phyloP scores from a whole-genome alignment of 2,113 vertebrate genomes.

The Microcebus griseorufus region DNA sequence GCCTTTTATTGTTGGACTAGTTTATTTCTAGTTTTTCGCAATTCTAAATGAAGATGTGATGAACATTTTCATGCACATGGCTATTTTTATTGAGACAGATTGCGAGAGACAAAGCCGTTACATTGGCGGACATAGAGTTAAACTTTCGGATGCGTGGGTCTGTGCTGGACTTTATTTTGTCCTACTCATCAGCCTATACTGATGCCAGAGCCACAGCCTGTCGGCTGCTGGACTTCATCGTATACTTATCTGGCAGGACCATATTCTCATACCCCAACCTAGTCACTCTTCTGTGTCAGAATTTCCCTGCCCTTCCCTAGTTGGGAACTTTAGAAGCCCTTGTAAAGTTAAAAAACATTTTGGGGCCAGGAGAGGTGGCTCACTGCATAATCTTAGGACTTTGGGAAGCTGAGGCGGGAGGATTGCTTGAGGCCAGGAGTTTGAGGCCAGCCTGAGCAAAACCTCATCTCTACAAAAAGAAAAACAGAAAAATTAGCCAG shows the following conservation, averaged over 20 bases:
- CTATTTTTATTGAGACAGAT: neutral
- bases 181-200: rapidly evolving
- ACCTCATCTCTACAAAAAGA: too few relatives aligned
- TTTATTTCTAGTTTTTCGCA: neutral
- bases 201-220: neutral
- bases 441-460: too few relatives aligned
- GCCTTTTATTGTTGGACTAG: too few relatives aligned
- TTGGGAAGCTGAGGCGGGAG: too few relatives aligned
- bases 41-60: neutral
- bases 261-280: neutral
- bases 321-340: neutral
- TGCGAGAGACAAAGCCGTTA: too few relatives aligned
- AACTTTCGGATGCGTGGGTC: neutral
- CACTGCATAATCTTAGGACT: too few relatives aligned
- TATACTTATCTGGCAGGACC: neutral
- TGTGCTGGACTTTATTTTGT: neutral
- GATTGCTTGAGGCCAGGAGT: too few relatives aligned
- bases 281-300: neutral
- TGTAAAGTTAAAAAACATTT: neutral
- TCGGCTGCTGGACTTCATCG: neutral
- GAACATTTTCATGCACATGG: neutral
- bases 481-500: too few relatives aligned
- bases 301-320: neutral
- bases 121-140: neutral
- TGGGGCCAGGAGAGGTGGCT: neutral